Evolutionary conservation across 2,797 vertebrate species (phyloP).

Genomic region (Lindbergichthys nudifrons): DNA sequence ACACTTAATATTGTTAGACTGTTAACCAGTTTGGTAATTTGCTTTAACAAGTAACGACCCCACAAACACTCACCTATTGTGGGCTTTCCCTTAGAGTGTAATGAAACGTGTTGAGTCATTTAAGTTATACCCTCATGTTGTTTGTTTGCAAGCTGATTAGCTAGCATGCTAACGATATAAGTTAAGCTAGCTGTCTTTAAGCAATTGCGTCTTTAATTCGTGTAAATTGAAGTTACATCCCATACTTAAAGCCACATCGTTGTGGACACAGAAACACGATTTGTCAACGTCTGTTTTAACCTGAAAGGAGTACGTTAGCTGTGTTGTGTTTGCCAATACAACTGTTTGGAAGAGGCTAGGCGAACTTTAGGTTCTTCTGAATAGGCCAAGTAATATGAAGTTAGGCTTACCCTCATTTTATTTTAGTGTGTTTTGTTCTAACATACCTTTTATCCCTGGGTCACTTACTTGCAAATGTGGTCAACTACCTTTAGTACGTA

Average conservation of each 20-base stretch:
- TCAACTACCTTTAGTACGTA: too few relatives aligned
- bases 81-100: too few relatives aligned
- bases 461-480: not conserved
- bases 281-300: too few relatives aligned
- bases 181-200: not conserved
- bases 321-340: too few relatives aligned
- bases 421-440: not conserved
- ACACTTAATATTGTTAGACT: not conserved
- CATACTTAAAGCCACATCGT: not conserved
- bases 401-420: not conserved
- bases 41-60: fast-evolving
- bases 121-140: not conserved
- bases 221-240: not conserved
- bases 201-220: not conserved
- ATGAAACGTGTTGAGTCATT: not conserved
- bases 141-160: not conserved
- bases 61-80: not conserved
- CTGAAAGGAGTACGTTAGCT: not conserved
- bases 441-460: not conserved
- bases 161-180: constrained; percentile 12
- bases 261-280: not conserved
- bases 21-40: not conserved
- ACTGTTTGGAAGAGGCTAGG: not conserved
- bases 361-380: not conserved
- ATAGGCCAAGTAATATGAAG: not conserved